Percentiles rank a stretch among this genome's conserved stretches.
These are phyloP conservation scores for Drosophila mimica DNA, from an alignment of 2,888 invertebrate genomes.

Conservation along the genomic window DNA sequence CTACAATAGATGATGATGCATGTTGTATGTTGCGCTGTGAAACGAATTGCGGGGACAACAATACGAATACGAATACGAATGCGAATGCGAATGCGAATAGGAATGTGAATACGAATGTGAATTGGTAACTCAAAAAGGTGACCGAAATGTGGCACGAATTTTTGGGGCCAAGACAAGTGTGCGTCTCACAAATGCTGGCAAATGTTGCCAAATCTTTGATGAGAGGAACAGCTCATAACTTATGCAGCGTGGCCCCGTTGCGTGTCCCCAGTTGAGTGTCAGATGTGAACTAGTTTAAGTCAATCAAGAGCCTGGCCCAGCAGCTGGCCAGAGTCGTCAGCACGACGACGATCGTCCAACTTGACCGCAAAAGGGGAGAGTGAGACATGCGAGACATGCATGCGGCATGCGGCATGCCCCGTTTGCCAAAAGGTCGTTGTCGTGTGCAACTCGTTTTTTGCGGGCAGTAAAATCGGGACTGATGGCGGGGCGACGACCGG, in stretches of 20 bases:
- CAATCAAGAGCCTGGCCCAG: constrained; percentile 66
- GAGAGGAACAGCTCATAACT: constrained; percentile 49
- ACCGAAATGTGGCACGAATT: constrained; percentile 44
- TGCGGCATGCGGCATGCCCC: constrained; percentile 38
- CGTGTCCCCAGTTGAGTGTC: constrained; percentile 25
- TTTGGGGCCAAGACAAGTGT: constrained; percentile 4
- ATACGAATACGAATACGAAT: constrained; percentile 39
- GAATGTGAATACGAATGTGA: constrained; percentile 41
- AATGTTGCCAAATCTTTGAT: constrained; percentile 22
- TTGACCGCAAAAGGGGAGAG: constrained; percentile 67
- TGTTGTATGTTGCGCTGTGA: constrained; percentile 33
- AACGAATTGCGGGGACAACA: constrained; percentile 54
- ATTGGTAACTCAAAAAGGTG: constrained; percentile 41
- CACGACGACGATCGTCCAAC: constrained; percentile 49
- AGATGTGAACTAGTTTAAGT: constrained; percentile 74
- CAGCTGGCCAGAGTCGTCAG: constrained; percentile 33
- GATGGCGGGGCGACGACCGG: constrained; percentile 5
- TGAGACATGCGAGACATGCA: constrained; percentile 2
- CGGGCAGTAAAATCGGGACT: constrained; percentile 7
- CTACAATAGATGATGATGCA: constrained; percentile 46
- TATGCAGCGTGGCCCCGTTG: constrained; percentile 46
- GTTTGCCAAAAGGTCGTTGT: constrained; percentile 75
- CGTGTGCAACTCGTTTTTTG: constrained; percentile 53
- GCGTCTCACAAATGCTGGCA: constrained; percentile 31
- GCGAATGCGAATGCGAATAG: constrained; percentile 38